phyloP scores from a whole-genome alignment of 2,113 vertebrate genomes.

The Myiopsitta monachus region DNA sequence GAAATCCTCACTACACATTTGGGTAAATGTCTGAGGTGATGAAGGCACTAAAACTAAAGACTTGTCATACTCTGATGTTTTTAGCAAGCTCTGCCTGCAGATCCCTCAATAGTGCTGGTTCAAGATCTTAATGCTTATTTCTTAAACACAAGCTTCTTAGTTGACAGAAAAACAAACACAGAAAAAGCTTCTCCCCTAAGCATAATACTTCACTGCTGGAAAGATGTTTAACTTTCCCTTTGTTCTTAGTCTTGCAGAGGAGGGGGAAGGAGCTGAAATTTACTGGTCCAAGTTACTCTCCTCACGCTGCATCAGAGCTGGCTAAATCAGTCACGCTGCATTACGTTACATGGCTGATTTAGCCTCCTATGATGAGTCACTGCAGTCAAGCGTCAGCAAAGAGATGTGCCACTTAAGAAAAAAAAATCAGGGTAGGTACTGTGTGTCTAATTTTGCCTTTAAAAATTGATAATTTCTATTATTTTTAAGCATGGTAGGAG shows the following conservation, averaged over 20 bases:
- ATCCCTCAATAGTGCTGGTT: not conserved
- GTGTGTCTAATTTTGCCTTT: not conserved
- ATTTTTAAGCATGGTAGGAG: not conserved
- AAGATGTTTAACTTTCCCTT: slow-evolving; percentile 30
- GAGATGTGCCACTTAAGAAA: slow-evolving; percentile 36
- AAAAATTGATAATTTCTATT: not conserved
- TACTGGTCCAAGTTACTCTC: slow-evolving; percentile 22
- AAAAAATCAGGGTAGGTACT: not conserved
- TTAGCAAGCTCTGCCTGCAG: not conserved
- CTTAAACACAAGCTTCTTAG: not conserved
- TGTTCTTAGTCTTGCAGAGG: not conserved
- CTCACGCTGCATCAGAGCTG: slow-evolving; percentile 49
- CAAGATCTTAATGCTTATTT: not conserved
- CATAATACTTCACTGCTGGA: not conserved
- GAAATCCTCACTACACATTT: not conserved
- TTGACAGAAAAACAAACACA: slow-evolving; percentile 1
- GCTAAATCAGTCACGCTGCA: slow-evolving; percentile 59
- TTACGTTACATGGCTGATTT: slow-evolving; percentile 59
- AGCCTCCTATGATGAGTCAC: slow-evolving; percentile 63
- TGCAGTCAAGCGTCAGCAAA: slow-evolving; percentile 51
- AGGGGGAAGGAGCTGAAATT: not conserved
- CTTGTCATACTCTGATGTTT: not conserved
- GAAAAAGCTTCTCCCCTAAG: not conserved
- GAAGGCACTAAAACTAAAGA: not conserved
- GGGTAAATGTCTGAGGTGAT: not conserved